Evolutionary conservation across 2,797 vertebrate species (phyloP), one percentile per base, ranked within the genome.

Genomic region (Phataginus tetradactyla): DNA sequence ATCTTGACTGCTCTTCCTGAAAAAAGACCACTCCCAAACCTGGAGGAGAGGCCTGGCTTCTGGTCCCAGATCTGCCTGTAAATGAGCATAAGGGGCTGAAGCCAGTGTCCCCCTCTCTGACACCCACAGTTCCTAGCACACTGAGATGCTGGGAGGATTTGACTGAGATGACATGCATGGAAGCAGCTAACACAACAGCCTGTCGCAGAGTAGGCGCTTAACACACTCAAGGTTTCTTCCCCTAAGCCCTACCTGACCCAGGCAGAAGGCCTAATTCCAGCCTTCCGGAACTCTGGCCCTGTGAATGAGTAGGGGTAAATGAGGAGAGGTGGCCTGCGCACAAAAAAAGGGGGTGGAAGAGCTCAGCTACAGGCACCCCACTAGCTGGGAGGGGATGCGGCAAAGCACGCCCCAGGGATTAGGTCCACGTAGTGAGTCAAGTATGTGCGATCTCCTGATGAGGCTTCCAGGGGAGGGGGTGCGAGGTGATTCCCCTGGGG

Each of bases 341-440:
- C 5, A 63, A 63, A 84, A 78, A 78, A 59, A 84, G 37, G 21
- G 49, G 53, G 5, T 25, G 83, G 64, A 78, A 49, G 59, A 75
- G 77, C 80, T 53, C 68, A 74, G 61, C 42, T 79, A 59, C 61
- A 93, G 80, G 69, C 39, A 74, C 83, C 90, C 77, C 88, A 71
- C 74, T 78, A 9, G 49, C 78, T 69, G 23, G 2, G 20, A 66
- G 80, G 92, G 77, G 37, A 81, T 91, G 94, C 57, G 18, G 77
- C 90, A 87, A 69, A 39, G 59, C 71, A 84, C 49, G 45, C 74
- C n/a, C 59, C 87, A 93, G 89, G 80, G 87, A 91, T 34, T 37
- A 75, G 34, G 80, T 90, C 86, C 92, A 90, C 95, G 79, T 55
- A 96, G 94, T 95, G 85, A 96, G 81, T 90, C 91, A 93, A 94